Evolutionary conservation across 2,113 vertebrate species (phyloP).

Genomic region (Dicentrarchus labrax): DNA sequence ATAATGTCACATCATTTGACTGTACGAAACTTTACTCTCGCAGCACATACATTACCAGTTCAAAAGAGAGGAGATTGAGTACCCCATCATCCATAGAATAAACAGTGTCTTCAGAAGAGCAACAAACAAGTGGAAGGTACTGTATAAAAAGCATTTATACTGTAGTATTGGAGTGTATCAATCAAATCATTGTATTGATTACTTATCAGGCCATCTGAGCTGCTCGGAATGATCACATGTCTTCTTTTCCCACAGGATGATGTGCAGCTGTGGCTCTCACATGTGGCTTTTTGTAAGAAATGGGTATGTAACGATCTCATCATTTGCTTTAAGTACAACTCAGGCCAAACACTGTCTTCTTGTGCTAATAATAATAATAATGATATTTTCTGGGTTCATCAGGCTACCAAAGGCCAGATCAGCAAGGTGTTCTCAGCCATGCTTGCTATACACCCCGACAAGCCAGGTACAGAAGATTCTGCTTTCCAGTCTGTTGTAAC

Average conservation of each 20-base stretch:
- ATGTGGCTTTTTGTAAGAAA: constrained; percentile 95
- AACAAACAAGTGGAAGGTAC: constrained; percentile 94
- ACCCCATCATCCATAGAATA: constrained; percentile 89
- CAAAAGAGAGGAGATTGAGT: constrained; percentile 96
- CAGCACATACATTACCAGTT: constrained; percentile 92
- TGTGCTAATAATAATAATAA: not conserved
- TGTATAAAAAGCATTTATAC: constrained; percentile 8
- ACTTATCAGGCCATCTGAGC: no score
- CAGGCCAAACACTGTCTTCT: not conserved
- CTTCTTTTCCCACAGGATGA: constrained; percentile 86
- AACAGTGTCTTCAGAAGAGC: constrained; percentile 91
- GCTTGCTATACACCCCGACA: constrained; percentile 95
- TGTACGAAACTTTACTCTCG: constrained; percentile 14
- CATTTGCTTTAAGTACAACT: not conserved
- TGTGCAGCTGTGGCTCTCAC: constrained; percentile 95
- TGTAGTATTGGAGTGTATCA: no score
- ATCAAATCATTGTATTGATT: not conserved
- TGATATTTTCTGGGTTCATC: constrained; percentile 36
- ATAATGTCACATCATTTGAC: not conserved
- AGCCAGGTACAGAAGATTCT: constrained; percentile 89
- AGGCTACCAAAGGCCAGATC: constrained; percentile 89
- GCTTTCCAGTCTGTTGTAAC: not conserved
- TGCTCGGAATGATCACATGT: not conserved
- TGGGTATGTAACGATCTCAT: constrained; percentile 88
- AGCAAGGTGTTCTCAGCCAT: constrained; percentile 94